Evolutionary conservation across 1,140 invertebrate species (phyloP).

Genomic region (Tetragnatha versicolor): DNA sequence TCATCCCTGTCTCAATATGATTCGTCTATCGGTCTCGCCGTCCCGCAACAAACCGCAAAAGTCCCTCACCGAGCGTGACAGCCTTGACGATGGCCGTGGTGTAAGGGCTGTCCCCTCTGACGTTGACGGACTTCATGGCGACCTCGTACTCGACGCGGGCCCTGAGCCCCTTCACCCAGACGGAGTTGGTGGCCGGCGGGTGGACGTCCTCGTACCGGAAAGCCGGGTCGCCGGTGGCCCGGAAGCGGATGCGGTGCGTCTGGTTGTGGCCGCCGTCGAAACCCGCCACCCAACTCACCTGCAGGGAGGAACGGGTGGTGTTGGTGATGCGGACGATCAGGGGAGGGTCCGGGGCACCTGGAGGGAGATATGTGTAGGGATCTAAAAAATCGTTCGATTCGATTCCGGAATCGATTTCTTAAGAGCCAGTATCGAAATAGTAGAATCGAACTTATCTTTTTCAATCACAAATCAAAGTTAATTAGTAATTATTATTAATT

Average conservation of each 20-base stretch:
- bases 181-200: conserved; percentile 75
- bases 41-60: too few species aligned
- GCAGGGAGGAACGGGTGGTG: conserved; percentile 86
- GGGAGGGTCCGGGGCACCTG: conserved; percentile 87
- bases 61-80: conserved; percentile 77
- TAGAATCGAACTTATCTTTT: too few species aligned
- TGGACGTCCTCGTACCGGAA: conserved; percentile 70
- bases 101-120: conserved; percentile 82
- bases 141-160: conserved; percentile 88
- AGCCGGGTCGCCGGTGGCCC: conserved; percentile 57
- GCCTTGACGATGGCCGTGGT: conserved; percentile 80
- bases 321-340: conserved; percentile 78
- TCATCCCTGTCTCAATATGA: too few species aligned
- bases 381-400: too few species aligned
- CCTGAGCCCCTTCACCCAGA: conserved; percentile 76
- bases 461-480: too few species aligned
- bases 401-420: too few species aligned
- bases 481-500: too few species aligned
- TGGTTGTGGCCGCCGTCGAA: conserved; percentile 92
- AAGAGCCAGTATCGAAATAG: too few species aligned
- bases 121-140: conserved; percentile 85
- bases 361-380: too few species aligned
- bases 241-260: conserved; percentile 81
- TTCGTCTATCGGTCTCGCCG: too few species aligned
- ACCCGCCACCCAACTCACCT: conserved; percentile 88